Evolutionary conservation across 2,797 vertebrate genomes (phyloP), one percentile per base, ranked within the genome.

Genomic region (Triplophysa yarkandensis): DNA sequence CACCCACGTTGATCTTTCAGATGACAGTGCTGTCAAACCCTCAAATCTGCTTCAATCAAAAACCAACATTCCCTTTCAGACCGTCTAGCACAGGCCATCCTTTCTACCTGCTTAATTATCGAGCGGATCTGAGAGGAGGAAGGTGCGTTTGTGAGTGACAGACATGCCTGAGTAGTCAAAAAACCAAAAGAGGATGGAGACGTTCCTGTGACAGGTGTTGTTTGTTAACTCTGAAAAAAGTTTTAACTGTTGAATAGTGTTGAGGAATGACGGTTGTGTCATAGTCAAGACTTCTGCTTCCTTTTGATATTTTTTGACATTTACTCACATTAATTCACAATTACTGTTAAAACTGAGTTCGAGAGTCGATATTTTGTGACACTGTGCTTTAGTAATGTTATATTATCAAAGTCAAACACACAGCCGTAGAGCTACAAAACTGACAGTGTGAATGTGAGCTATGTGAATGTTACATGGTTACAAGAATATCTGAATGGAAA

Each of bases 61-160:
- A 39, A 68, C 50, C 60, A 30, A 68, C 68, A 73, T 68, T 36
- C 13, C 5, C 6, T 77, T 72, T 65, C 79, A 63, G 55, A 17
- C 57, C 32, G 41, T 64, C 78, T 54, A 60, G 41, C 46, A 41
- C 46, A 19, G 63, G 52, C 54, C 36, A 63, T 64, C 70, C 63
- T 62, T 52, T 88, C 71, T 90, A 90, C 91, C 90, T 84, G 86
- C 83, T 91, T 91, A 85, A 91, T 93, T 91, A 92, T 92, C 92
- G 88, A 92, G 87, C 89, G 82, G 83, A 83, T 79, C 77, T 76
- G 27, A 41, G 80, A 85, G 75, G 80, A 84, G 85, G 87, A 84
- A 66, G 84, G 84, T 77, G 78, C 85, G 82, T 3, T 39, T 3
- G 36, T 39, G 89, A 91, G 76, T 89, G 91, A 92, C 90, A 92